Base-by-base conservation (phyloP, 2,888 invertebrate genomes). In the Panorpa germanica region DNA sequence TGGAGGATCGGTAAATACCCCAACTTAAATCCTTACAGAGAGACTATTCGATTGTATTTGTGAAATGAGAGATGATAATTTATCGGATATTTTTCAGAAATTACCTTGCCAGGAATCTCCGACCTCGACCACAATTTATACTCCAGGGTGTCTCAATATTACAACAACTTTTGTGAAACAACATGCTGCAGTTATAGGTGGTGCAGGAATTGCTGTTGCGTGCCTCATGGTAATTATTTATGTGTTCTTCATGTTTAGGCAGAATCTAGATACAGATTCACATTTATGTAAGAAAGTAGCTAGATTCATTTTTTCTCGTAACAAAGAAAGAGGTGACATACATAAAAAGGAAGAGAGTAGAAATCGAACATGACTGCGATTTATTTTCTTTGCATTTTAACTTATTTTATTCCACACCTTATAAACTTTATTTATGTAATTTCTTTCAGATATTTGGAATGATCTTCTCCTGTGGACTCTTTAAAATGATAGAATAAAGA, bases 401-500 rank as follows among this genome's bases (percentile, higher is more conserved):
- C 12, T 8, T 4, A 14, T 2, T 25, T 25, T 14, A 12, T 12
- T 16, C 12, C 15, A 9, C 11, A n/a, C 7, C 30, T 24, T 26
- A 35, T 35, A 14, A 34, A 34, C 25, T 37, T 35, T 37, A 25
- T 28, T 36, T 35, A 34, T 39, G 42, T 39, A 40, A 48, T 50
- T 44, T 42, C 34, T 70, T 69, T 36, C 65, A 86, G 85, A 61
- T 86, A 40, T 63, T 86, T 48, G 85, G 82, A 33, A 69, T 86
- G 61, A 65, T 82, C 46, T 75, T 86, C 48, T 76, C 86, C 3
- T 81, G 81, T 50, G 71, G 74, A 33, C 61, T 86, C 41, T 86
- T 85, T 54, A 74, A 77, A 49, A 72, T 82, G 63, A 85, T 88
- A 49, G 70, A 74, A 61, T 73, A 59, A n/a, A n/a, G n/a, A n/a